These are phyloP conservation scores for Fratercula arctica DNA, from an alignment of 2,797 vertebrate genomes.

Conservation along the genomic window DNA sequence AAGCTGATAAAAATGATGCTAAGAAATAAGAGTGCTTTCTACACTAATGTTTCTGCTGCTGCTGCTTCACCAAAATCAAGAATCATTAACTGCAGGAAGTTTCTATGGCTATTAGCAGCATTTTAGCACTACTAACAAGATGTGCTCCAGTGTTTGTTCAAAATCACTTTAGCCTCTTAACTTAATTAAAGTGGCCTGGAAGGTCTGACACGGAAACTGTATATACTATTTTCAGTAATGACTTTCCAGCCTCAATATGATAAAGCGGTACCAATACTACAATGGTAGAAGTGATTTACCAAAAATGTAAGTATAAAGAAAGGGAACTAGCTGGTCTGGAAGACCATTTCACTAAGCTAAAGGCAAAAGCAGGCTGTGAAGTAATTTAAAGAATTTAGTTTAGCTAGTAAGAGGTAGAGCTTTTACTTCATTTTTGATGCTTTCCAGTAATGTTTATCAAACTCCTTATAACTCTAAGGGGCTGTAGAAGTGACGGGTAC, in stretches of 20 bases:
- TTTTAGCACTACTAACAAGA: background rate
- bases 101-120: background rate
- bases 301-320: background rate
- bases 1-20: constrained; percentile 10
- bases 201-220: background rate
- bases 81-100: background rate
- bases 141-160: background rate
- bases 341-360: background rate
- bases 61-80: background rate
- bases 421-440: constrained; percentile 2
- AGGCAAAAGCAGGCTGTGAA: background rate
- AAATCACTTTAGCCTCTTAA: background rate
- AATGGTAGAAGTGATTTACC: background rate
- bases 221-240: background rate
- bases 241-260: background rate
- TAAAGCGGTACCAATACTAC: background rate
- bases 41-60: background rate
- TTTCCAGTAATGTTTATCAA: background rate
- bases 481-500: background rate
- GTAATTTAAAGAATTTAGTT: background rate
- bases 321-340: background rate
- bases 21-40: background rate
- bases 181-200: background rate
- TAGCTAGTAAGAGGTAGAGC: background rate
- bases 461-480: background rate